A percentile compares a stretch with the other conserved stretches of the same genome.
Conservation (phyloP, 2,888 invertebrate genomes). For the Leucania comma region DNA sequence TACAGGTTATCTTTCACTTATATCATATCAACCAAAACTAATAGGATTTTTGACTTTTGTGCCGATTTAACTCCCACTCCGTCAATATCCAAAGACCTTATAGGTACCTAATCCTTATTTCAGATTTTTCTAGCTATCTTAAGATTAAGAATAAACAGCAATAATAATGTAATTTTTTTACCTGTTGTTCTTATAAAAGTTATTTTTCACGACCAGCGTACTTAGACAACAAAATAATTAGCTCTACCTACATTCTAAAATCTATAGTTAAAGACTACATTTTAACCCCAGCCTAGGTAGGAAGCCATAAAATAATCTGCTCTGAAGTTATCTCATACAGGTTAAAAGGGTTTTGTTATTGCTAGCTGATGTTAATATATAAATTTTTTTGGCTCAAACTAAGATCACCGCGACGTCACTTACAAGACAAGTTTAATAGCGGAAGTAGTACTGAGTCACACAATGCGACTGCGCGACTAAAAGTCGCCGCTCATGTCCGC, state of each 20-base stretch:
- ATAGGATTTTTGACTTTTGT: background rate
- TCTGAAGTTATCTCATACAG: too few relatives aligned
- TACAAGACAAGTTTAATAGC: constrained; percentile 4
- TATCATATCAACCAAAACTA: too few relatives aligned
- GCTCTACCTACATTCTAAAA: too few relatives aligned
- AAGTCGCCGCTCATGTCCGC: constrained; percentile 24
- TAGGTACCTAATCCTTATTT: background rate
- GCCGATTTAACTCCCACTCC: background rate
- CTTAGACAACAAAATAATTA: too few relatives aligned
- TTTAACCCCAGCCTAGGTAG: too few relatives aligned
- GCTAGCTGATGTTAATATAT: too few relatives aligned
- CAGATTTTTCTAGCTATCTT: background rate
- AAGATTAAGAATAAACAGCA: background rate
- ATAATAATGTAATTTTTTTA: constrained; percentile 16
- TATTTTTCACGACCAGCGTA: background rate
- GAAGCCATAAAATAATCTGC: too few relatives aligned
- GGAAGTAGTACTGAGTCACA: constrained; percentile 47
- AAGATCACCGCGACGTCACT: constrained; percentile 11
- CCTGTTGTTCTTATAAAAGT: background rate
- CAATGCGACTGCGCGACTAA: constrained; percentile 38
- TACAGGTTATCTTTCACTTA: too few relatives aligned
- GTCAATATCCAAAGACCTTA: background rate
- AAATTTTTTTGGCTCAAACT: background rate
- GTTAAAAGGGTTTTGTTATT: too few relatives aligned
- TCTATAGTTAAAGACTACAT: too few relatives aligned